Conservation (phyloP, 2,888 invertebrate genomes). For the Myopa testacea region DNA sequence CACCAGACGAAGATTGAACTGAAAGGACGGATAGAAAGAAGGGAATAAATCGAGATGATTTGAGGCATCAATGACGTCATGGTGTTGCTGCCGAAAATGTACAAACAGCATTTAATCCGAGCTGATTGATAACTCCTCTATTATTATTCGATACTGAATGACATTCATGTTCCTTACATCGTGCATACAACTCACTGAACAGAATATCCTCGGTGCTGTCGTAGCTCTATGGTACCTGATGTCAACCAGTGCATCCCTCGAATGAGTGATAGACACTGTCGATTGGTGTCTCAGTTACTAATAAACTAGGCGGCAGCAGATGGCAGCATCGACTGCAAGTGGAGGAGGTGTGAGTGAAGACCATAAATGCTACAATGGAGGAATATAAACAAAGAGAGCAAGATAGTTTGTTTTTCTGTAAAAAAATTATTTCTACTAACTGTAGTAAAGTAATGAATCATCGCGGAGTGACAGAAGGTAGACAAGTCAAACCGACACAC, state of each 20-base stretch:
- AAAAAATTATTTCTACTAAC: neutral
- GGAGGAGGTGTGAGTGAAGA: no score
- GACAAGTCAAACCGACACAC: neutral
- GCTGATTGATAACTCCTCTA: no score
- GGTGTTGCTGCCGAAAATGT: neutral
- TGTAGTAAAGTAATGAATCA: neutral
- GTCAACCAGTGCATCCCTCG: conserved; percentile 13
- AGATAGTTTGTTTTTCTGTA: neutral
- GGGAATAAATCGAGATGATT: no score
- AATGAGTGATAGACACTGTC: conserved; percentile 26
- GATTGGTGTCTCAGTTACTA: conserved; percentile 29
- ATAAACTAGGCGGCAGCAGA: conserved; percentile 25
- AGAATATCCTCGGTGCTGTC: conserved; percentile 14
- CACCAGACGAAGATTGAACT: no score
- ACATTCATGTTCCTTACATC: no score
- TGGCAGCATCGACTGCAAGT: neutral
- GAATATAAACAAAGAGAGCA: neutral
- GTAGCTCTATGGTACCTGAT: conserved; percentile 11
- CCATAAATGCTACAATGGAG: neutral
- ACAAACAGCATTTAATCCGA: no score
- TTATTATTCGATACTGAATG: no score
- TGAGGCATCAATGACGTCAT: neutral
- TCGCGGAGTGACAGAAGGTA: neutral
- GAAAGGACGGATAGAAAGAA: no score
- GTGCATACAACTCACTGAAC: no score